Evolutionary conservation across 2,113 vertebrate species (phyloP).

Genomic region (Varanus komodoensis): DNA sequence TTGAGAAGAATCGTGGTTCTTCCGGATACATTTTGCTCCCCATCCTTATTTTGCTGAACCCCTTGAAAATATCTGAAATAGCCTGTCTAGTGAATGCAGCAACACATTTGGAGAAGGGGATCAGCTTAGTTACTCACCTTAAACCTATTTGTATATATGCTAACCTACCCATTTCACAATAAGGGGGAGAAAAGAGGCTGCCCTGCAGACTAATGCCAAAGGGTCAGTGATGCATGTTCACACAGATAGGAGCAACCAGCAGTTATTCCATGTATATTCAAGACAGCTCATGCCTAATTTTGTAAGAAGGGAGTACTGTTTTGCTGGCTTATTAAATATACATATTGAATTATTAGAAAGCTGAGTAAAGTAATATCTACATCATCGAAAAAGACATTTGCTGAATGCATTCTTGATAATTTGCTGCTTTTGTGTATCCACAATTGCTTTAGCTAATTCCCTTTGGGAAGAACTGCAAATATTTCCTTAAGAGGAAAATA

Average conservation of each 20-base stretch:
- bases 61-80: neutral
- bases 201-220: neutral
- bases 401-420: neutral
- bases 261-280: neutral
- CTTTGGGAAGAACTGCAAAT: slow-evolving; percentile 2
- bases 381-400: neutral
- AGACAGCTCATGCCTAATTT: neutral
- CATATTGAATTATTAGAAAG: neutral
- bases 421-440: neutral
- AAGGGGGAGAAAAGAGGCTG: neutral
- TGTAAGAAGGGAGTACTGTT: neutral
- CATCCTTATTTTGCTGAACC: neutral
- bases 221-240: neutral
- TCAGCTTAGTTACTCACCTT: neutral
- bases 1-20: neutral
- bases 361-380: neutral
- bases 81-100: neutral
- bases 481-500: neutral
- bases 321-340: slow-evolving; percentile 10
- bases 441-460: neutral
- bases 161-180: neutral
- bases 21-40: neutral
- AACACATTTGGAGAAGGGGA: neutral
- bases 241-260: neutral
- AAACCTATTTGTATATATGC: neutral